phyloP scores from a whole-genome alignment of 2,797 vertebrate genomes.

The Smutsia gigantea region DNA sequence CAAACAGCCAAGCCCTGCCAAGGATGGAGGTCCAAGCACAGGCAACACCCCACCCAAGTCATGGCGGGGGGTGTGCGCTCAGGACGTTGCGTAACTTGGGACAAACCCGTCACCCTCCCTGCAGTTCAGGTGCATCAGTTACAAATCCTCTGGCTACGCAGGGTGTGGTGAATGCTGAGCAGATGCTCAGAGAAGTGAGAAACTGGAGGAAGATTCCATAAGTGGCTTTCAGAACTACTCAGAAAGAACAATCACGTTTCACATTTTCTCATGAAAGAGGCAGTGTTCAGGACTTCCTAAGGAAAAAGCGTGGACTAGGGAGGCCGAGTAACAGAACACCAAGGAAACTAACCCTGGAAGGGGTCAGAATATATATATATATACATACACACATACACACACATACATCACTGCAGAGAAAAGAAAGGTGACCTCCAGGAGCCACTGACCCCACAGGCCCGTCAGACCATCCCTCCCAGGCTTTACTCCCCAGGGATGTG shows the following conservation, averaged over 20 bases:
- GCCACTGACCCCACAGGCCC: neutral
- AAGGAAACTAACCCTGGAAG: neutral
- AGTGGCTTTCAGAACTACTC: neutral
- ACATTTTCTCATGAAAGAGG: neutral
- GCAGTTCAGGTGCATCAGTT: neutral
- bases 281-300: neutral
- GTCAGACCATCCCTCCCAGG: neutral
- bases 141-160: neutral
- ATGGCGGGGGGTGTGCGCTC: neutral
- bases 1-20: neutral
- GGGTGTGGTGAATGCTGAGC: neutral
- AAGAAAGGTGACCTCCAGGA: neutral
- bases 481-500: neutral
- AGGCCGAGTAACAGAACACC: neutral
- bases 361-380: neutral
- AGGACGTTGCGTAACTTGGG: neutral
- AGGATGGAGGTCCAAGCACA: neutral
- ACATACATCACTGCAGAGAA: neutral
- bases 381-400: no score
- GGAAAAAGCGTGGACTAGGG: neutral
- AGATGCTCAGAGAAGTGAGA: neutral
- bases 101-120: neutral
- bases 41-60: neutral
- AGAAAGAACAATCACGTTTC: neutral
- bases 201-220: neutral